Conservation (phyloP, 2,797 vertebrate species). For the Petrocephalus sullivani region DNA sequence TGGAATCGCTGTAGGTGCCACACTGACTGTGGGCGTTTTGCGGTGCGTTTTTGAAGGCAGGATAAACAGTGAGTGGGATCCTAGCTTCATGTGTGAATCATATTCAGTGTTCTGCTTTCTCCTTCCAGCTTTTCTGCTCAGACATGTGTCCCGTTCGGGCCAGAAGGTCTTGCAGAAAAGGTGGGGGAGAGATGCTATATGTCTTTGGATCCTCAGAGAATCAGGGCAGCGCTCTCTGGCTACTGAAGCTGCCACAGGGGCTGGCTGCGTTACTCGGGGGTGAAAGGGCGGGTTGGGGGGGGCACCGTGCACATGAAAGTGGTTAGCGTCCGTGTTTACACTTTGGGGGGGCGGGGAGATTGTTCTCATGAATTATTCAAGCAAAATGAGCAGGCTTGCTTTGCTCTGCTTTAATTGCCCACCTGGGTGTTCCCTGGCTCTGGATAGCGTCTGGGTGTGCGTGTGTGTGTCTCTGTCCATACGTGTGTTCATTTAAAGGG, state of each 20-base stretch:
- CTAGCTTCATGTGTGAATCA: neutral
- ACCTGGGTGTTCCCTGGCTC: conserved; percentile 23
- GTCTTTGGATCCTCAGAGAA: neutral
- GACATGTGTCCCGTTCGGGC: neutral
- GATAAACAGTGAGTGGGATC: too few relatives aligned
- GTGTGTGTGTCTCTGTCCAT: neutral
- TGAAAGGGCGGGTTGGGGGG: neutral
- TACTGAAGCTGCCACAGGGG: neutral
- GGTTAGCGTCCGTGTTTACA: neutral
- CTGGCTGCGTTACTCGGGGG: neutral
- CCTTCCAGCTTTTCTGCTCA: neutral
- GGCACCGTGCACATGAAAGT: neutral
- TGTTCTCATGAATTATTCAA: conserved; percentile 20
- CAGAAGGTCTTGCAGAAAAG: neutral
- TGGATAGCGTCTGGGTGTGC: neutral
- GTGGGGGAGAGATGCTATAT: neutral
- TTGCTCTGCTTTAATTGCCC: conserved; percentile 20
- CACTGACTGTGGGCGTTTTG: neutral
- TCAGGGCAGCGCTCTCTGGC: neutral
- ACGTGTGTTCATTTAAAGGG: neutral
- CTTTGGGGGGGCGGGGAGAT: neutral
- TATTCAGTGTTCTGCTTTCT: neutral
- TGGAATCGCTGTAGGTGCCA: neutral
- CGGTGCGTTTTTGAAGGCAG: neutral
- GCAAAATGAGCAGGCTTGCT: neutral